Conservation (phyloP, 2,888 invertebrate genomes). For the Schizaphis graminum region DNA sequence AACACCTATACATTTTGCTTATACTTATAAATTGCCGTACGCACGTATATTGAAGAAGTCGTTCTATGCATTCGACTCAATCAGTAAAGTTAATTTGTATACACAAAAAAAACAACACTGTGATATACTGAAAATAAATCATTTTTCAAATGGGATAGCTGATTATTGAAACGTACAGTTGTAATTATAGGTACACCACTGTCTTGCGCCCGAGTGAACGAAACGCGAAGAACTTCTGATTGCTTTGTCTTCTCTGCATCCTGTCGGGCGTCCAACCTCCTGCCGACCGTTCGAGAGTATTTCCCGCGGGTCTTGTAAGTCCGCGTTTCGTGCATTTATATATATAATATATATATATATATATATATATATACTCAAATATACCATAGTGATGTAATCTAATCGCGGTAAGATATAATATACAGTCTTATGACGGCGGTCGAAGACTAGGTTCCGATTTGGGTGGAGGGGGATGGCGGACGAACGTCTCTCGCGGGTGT, state of each 20-base stretch:
- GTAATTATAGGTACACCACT: background rate
- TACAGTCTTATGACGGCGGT: no score
- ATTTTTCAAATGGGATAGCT: background rate
- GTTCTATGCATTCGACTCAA: background rate
- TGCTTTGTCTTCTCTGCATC: background rate
- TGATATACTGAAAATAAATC: background rate
- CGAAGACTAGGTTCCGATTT: no score
- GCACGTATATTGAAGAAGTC: background rate
- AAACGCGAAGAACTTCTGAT: background rate
- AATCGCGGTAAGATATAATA: background rate
- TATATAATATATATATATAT: no score
- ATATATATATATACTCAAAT: background rate
- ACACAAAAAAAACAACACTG: background rate
- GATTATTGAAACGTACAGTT: background rate
- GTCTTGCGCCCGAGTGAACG: background rate
- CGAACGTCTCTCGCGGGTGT: no score
- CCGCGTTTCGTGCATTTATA: background rate
- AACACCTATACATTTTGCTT: background rate
- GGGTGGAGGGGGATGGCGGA: no score
- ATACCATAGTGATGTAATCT: background rate
- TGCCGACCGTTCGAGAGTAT: background rate
- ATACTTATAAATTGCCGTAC: background rate
- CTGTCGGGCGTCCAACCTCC: background rate
- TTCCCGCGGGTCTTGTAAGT: background rate
- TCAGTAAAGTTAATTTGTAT: background rate